Conservation (phyloP, 1,140 invertebrate species). For the Nomia melanderi region DNA sequence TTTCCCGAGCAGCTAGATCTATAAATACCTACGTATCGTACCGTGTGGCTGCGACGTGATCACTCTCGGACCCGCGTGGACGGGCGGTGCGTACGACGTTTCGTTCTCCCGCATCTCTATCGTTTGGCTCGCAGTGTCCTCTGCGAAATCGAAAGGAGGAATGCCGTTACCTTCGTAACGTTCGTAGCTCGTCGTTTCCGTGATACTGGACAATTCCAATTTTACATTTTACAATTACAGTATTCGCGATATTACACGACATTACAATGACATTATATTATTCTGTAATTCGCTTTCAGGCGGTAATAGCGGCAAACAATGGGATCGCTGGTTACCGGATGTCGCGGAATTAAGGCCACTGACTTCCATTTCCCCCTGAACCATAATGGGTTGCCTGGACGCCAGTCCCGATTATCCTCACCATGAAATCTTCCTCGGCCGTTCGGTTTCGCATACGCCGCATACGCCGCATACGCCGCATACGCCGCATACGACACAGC, state of each 20-base stretch:
- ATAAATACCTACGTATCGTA: background rate
- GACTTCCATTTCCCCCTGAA: background rate
- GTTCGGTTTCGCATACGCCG: background rate
- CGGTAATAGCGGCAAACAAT: background rate
- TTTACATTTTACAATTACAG: no score
- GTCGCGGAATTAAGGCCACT: background rate
- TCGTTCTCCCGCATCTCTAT: constrained; percentile 38
- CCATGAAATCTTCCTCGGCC: background rate
- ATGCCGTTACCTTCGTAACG: no score
- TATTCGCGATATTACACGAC: no score
- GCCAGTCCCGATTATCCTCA: background rate
- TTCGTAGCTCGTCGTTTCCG: no score
- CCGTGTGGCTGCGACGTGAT: constrained; percentile 61
- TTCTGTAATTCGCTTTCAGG: no score
- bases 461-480: no score
- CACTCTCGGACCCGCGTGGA: constrained; percentile 32
- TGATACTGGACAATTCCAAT: no score
- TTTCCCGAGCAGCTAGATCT: no score
- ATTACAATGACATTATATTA: no score
- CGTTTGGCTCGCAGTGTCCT: background rate
- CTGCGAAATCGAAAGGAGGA: constrained; percentile 23
- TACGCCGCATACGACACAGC: no score
- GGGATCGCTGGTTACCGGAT: constrained; percentile 5
- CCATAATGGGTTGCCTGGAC: no score
- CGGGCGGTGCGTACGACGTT: background rate